These are phyloP conservation scores for Sphaeramia orbicularis DNA, from an alignment of 2,797 vertebrate species.

Conservation along the genomic window DNA sequence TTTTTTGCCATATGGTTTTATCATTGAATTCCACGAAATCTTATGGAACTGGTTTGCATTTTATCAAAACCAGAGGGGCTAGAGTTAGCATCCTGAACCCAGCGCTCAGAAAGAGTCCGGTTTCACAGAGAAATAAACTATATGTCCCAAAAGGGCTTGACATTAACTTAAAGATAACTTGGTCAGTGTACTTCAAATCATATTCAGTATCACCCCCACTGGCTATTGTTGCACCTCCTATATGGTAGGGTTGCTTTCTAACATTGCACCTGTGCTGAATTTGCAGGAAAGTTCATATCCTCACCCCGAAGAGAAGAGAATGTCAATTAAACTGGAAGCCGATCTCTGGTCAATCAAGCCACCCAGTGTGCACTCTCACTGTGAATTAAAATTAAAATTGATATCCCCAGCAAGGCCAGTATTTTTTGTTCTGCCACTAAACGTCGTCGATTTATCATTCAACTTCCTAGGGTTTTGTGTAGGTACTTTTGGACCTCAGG, in stretches of 20 bases:
- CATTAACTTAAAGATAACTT: conserved; percentile 70
- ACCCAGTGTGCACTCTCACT: conserved; percentile 80
- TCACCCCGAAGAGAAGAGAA: conserved; percentile 58
- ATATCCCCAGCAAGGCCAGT: conserved; percentile 86
- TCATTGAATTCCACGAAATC: conserved; percentile 64
- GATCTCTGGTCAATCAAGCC: conserved; percentile 80
- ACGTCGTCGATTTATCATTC: conserved; percentile 88
- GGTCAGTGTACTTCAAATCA: conserved; percentile 57
- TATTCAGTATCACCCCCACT: conserved; percentile 68
- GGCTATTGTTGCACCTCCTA: conserved; percentile 69
- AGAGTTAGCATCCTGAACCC: conserved; percentile 37
- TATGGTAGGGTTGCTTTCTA: conserved; percentile 58
- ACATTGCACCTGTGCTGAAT: conserved; percentile 80
- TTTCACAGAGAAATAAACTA: conserved; percentile 63
- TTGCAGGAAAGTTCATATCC: conserved; percentile 74
- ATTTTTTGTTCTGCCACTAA: conserved; percentile 86
- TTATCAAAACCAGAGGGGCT: conserved; percentile 76
- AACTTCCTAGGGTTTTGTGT: conserved; percentile 87
- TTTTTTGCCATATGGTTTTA: conserved; percentile 66
- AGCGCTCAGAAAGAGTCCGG: conserved; percentile 51
- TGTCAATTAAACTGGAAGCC: conserved; percentile 76
- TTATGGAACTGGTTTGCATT: conserved; percentile 48
- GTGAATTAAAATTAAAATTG: conserved; percentile 86
- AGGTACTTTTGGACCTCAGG: conserved; percentile 86
- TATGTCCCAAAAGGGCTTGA: conserved; percentile 52